Evolutionary conservation across 2,797 vertebrate genomes (phyloP), one percentile per base, ranked within the genome.

Genomic region (Choloepus didactylus): DNA sequence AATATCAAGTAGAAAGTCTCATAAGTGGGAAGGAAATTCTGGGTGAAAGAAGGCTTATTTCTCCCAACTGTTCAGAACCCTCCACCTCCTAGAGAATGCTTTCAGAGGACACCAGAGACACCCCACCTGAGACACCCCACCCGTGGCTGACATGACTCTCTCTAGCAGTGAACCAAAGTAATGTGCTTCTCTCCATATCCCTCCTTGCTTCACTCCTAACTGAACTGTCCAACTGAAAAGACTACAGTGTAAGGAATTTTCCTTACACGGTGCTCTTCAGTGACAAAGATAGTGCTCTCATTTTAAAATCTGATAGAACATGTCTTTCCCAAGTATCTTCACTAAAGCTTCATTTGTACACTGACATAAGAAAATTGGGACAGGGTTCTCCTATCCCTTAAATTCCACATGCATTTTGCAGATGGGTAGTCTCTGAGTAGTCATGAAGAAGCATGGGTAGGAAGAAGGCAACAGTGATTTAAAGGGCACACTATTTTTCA

Each of bases 1-100:
- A 19, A 56, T 56, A 19, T 62, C 69, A 85, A 44, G 46, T 64
- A 60, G 62, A n/a, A 87, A 82, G 54, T 90, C 54, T 88, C 67
- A 75, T 88, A 66, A 54, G 67, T 70, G 41, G 77, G 31, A 69
- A 88, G 91, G 67, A 87, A 85, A 84, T 93, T 95, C 56, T 92
- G 62, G 91, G 56, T 49, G 59, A 72, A 88, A 73, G 51, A 81
- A 95, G 67, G 15, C 73, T 96, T 60, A 10, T 46, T 94, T 93
- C 81, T 93, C 93, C 77, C 82, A 89, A 89, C 44, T 79, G 9
- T n/a, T 93, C 69, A 76, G 54, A 69, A 72, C 2, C 2, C 10
- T 5, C 85, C 41, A 35, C 4, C n/a, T 92, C 93, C n/a, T 31
- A 62, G 19, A 21, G 75, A 9, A 19, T 94, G 44, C 79, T 96